Evolutionary conservation across 2,113 vertebrate genomes (phyloP), one percentile per base, ranked within the genome.

Genomic region (Corvus hawaiiensis): DNA sequence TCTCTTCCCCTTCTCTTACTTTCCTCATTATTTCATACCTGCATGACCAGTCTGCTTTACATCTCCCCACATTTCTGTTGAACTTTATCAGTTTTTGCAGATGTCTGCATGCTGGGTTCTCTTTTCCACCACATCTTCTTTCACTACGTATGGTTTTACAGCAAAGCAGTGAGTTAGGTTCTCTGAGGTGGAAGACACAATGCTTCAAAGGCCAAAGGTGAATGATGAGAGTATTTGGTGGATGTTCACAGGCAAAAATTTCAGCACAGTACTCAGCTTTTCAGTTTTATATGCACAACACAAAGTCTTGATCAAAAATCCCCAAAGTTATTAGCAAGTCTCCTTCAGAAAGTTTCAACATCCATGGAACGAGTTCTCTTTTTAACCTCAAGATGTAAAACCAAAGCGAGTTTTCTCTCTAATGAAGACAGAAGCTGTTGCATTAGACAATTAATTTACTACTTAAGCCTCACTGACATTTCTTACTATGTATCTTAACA

Each of bases 391-490:
- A 86, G 72, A 90, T 44, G 44, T 69, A 84, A 89, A 92, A 96
- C 69, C 54, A 86, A 94, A 88, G n/a, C 30, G 62, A 73, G 58
- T 55, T 95, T 91, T 77, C 16, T 66, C n/a, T 44, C 20, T 91
- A 92, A 76, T 62, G 64, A 92, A 46, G 64, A 80, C 37, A 44
- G 41, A 80, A 89, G 39, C 26, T 62, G 48, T 89, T 89, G 66
- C 69, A 92, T 94, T 92, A 92, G 90, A 79, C 59, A 66, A 88
- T 93, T 92, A 93, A 92, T 92, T 93, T 92, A 80, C 67, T 87
- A 17, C 63, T 93, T 92, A 86, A 94, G 67, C 68, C 76, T 80
- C 68, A 22, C 46, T 88, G 94, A 87, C 90, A 86, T 90, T 96
- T 85, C 63, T 68, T 82, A 62, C 72, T 85, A 18, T 1, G 3